Percentiles rank a stretch among this genome's conserved stretches.
Evolutionary conservation across 2,888 invertebrate genomes (phyloP).

Genomic region (Phanerotoma sp.): DNA sequence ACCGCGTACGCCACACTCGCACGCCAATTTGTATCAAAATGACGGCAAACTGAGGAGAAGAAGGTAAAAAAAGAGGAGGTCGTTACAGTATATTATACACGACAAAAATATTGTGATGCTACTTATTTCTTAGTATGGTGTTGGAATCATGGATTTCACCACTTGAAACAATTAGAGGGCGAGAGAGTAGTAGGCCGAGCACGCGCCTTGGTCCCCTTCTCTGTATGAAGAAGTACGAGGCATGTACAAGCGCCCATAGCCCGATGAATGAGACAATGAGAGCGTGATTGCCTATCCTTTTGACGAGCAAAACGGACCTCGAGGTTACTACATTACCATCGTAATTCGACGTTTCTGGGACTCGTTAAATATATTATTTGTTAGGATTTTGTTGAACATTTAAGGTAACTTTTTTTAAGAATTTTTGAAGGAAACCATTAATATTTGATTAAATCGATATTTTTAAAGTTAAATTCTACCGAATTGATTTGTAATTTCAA

Average conservation of each 20-base stretch:
- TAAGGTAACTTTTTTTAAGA: too few relatives aligned
- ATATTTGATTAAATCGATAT: too few relatives aligned
- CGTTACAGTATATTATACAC: background rate
- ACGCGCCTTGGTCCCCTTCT: slow-evolving; percentile 38
- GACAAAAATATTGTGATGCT: slow-evolving; percentile 2
- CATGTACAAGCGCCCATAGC: slow-evolving; percentile 14
- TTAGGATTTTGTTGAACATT: too few relatives aligned
- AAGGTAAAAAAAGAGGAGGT: too few relatives aligned
- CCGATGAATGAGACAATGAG: slow-evolving; percentile 48
- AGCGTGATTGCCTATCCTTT: slow-evolving; percentile 34
- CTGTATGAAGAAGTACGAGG: background rate
- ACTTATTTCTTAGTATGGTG: slow-evolving; percentile 21
- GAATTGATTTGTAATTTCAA: too few relatives aligned
- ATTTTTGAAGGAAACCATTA: too few relatives aligned
- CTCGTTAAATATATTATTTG: too few relatives aligned
- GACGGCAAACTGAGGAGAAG: background rate
- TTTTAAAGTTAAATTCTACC: too few relatives aligned
- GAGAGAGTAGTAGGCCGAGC: slow-evolving; percentile 42
- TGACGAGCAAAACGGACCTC: slow-evolving; percentile 2
- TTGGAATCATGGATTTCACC: slow-evolving; percentile 47
- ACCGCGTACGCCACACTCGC: slow-evolving; percentile 35
- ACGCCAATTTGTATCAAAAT: slow-evolving; percentile 34
- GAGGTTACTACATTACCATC: too few relatives aligned
- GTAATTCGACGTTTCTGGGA: too few relatives aligned
- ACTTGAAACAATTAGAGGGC: slow-evolving; percentile 46